Base-by-base conservation (phyloP, 2,113 vertebrate species). In the Corynorhinus townsendii region DNA sequence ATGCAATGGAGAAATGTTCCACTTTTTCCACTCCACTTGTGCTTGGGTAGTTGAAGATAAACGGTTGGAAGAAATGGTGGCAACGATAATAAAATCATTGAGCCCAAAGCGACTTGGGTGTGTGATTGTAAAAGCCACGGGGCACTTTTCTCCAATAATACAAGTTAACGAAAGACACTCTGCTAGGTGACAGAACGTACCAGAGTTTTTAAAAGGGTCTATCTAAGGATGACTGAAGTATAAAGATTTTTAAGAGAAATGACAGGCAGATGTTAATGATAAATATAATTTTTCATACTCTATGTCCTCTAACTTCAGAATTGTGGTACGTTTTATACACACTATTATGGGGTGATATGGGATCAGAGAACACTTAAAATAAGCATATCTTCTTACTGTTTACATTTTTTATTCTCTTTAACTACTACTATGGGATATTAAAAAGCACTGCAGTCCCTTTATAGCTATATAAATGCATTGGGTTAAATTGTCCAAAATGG, bases 341-440 rank as follows among this genome's bases (percentile, higher is more conserved):
- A 87, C 88, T 66, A 90, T 96, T 97, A 97, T 96, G 71, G 76
- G 93, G n/a, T 81, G 64, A 12, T 56, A 2, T 14, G 91, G 80
- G 66, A 95, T 69, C 87, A 89, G 87, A 95, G 49, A 87, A 94
- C 94, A 17, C 3, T 86, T 84, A 94, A 94, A 93, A 92, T 97
- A 96, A 97, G 69, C 89, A 71, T 94, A 90, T 95, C 84, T 96
- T 94, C 62, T 85, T 79, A 68, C 35, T 88, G n/a, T 97, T 97
- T 96, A 94, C 66, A 96, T 97, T 94, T 98, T 98, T 97, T 97
- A 97, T 97, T 97, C 81, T 80, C 91, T 98, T 96, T 97, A 98
- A 97, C 94, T 96, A 94, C 79, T 96, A 95, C 82, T 96, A 26
- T 96, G 90, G 49, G 86, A 96, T 84, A 94, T 97, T 96, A 98